Evolutionary conservation across 2,797 vertebrate species (phyloP), one percentile per base, ranked within the genome.

Genomic region (Myripristis jacobus): DNA sequence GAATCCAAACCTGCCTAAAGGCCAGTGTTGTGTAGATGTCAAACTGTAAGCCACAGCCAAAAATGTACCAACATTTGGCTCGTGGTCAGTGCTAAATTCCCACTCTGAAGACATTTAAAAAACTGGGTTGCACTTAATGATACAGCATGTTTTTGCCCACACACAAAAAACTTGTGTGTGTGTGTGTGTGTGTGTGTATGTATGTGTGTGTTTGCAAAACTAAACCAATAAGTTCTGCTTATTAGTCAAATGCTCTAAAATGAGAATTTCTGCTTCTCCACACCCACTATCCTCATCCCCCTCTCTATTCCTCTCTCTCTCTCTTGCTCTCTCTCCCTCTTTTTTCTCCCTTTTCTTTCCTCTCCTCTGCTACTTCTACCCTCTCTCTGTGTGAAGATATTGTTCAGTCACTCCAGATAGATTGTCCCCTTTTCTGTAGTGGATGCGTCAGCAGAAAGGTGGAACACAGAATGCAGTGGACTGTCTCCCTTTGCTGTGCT

Each of bases 381-480:
- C 63, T 55, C 18, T 44, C 38, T 53, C 36, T 54, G 36, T 53
- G 31, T 61, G 64, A 58, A 74, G 72, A 84, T 58, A 47, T 75
- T 73, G 72, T 81, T 84, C 68, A 73, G 31, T 86, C 12, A 38
- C 65, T 82, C 65, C 74, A 84, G 63, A 79, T 86, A 71, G 76
- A 79, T 77, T 56, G 73, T 79, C 68, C 75, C 81, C 79, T 60
- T 84, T 81, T 81, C 31, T 81, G 3, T 41, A 67, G 24, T 58
- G 71, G 72, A 77, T 78, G 77, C 13, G 54, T 89, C 89, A 90
- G 86, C 89, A 83, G 66, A 81, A 83, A 81, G 56, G 57, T 44
- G 31, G 82, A 81, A 71, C 79, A 74, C 72, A 77, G 56, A 66
- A 72, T 15, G 65, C 70, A 62, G 71, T 22, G 70, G 57, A 70